Percentiles rank a stretch among this genome's conserved stretches.
Conservation (phyloP, 2,113 vertebrate species). For the Hypocryptadius cinnamomeus region DNA sequence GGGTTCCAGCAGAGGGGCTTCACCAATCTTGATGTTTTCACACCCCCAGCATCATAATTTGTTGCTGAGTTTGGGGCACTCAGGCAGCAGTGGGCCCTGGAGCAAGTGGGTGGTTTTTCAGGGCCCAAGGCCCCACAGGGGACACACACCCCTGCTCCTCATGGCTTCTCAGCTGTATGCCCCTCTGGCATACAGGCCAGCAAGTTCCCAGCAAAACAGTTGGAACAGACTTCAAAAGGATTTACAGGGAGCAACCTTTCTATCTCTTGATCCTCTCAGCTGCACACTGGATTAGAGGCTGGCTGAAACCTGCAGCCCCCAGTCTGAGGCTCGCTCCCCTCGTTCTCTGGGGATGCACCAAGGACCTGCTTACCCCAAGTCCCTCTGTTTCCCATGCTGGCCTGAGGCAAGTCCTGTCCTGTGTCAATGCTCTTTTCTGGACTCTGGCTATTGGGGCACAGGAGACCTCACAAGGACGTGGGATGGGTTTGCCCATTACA, state of each 20-base stretch:
- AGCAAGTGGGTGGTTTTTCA: background rate
- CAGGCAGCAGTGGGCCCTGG: background rate
- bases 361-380: background rate
- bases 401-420: background rate
- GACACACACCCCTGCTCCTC: background rate
- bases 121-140: background rate
- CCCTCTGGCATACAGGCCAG: background rate
- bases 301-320: background rate
- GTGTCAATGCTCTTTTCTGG: background rate
- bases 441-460: background rate
- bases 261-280: conserved; percentile 54
- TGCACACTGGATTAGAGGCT: conserved; percentile 27
- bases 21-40: background rate
- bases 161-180: background rate
- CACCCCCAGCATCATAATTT: fast-evolving
- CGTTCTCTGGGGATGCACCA: background rate
- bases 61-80: background rate
- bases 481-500: background rate
- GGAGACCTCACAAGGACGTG: background rate
- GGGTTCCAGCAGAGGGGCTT: background rate
- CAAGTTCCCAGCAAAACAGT: conserved; percentile 26
- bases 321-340: background rate
- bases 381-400: background rate
- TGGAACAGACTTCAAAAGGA: conserved; percentile 56
- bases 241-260: conserved; percentile 43